These are phyloP conservation scores for Carcina quercana DNA, from an alignment of 2,888 invertebrate species.

Conservation along the genomic window DNA sequence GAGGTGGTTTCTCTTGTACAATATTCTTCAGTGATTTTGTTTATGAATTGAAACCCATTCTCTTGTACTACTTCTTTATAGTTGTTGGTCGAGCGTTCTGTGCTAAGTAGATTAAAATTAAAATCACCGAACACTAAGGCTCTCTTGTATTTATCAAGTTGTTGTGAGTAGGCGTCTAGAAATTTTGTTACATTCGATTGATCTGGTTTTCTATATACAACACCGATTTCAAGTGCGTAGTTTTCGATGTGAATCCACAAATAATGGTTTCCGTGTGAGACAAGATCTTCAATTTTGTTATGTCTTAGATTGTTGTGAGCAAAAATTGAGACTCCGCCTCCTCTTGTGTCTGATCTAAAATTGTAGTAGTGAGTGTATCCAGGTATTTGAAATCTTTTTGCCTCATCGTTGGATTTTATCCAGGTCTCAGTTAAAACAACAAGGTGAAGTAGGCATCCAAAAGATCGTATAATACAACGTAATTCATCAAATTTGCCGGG, in stretches of 20 bases:
- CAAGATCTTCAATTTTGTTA: constrained; percentile 5
- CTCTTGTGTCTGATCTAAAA: too few species aligned
- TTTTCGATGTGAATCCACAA: constrained; percentile 12
- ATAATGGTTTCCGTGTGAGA: constrained; percentile 8
- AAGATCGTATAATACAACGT: too few species aligned
- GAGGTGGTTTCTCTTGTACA: constrained; percentile 13
- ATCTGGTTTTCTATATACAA: constrained; percentile 9
- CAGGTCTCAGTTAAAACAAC: too few species aligned
- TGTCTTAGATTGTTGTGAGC: constrained; percentile 5
- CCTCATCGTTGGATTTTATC: too few species aligned
- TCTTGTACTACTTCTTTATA: constrained; percentile 4
- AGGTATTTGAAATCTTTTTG: too few species aligned
- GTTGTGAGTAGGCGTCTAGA: background rate
- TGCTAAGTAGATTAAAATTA: background rate
- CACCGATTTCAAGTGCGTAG: constrained; percentile 7
- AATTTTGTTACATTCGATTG: too few species aligned
- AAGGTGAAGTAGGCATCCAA: too few species aligned
- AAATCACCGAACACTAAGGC: background rate
- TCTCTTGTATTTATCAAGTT: background rate
- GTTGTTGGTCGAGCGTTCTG: background rate
- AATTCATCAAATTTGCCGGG: too few species aligned
- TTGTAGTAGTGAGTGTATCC: too few species aligned
- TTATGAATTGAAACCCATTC: constrained; percentile 9
- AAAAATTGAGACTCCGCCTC: too few species aligned
- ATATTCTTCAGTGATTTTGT: constrained; percentile 9